phyloP scores from a whole-genome alignment of 2,113 vertebrate species.

The Tychaedon coryphoeus region DNA sequence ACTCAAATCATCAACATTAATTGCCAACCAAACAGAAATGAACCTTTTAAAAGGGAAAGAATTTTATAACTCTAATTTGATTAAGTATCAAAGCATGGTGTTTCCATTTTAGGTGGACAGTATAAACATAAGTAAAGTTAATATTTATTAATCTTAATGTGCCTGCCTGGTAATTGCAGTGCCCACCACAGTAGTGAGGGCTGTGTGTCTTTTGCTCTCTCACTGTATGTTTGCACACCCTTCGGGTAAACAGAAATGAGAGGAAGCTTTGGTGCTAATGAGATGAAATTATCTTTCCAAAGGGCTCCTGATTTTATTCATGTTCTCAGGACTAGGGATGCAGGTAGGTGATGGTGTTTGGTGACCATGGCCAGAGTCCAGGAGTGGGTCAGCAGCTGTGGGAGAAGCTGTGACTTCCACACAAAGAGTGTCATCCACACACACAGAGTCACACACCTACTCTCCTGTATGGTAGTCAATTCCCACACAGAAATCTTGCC shows the following conservation, averaged over 20 bases:
- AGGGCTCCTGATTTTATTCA: not conserved
- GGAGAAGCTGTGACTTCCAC: not conserved
- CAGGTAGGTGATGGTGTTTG: not conserved
- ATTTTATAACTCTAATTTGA: slow-evolving; percentile 76
- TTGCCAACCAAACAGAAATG: slow-evolving; percentile 74
- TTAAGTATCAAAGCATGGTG: slow-evolving; percentile 71
- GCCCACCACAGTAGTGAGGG: not conserved
- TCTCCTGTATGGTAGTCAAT: not conserved
- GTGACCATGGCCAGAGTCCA: not conserved
- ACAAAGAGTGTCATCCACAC: rapidly evolving
- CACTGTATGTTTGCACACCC: not conserved
- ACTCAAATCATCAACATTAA: slow-evolving; percentile 72
- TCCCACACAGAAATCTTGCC: not conserved
- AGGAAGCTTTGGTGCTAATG: slow-evolving; percentile 20
- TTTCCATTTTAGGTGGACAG: slow-evolving; percentile 67
- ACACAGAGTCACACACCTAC: rapidly evolving
- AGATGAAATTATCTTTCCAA: not conserved
- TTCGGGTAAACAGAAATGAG: slow-evolving; percentile 5
- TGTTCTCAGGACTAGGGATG: not conserved
- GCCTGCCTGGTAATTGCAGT: slow-evolving; percentile 13
- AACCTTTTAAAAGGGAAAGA: slow-evolving; percentile 74
- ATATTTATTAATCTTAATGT: slow-evolving; percentile 71
- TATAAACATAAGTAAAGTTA: slow-evolving; percentile 66
- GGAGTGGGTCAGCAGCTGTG: not conserved
- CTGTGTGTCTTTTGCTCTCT: not conserved